Evolutionary conservation across 2,888 invertebrate species (phyloP).

Genomic region (Pherbina coryleti): DNA sequence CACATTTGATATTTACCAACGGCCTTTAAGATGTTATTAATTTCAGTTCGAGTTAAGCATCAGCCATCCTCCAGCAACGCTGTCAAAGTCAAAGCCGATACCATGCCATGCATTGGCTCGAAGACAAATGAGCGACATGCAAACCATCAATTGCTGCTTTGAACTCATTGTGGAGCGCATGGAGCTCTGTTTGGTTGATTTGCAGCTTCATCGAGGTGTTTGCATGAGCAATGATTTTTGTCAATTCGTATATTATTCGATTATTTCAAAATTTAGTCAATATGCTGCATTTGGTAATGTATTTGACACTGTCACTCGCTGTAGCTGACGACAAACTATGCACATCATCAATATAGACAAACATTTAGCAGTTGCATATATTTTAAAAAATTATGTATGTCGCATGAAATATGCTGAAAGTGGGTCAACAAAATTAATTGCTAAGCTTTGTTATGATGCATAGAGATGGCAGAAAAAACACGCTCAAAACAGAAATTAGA

Average conservation of each 20-base stretch:
- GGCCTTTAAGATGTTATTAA: constrained; percentile 47
- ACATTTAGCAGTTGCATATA: too few species aligned
- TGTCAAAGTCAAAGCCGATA: constrained; percentile 34
- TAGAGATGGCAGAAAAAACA: too few species aligned
- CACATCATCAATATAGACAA: too few species aligned
- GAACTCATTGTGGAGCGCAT: constrained; percentile 46
- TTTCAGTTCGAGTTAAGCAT: constrained; percentile 35
- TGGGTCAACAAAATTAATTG: too few species aligned
- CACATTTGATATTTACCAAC: constrained; percentile 13
- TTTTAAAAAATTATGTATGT: too few species aligned
- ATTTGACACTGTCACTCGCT: not conserved
- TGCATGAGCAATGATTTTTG: constrained; percentile 56
- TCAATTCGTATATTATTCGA: constrained; percentile 41
- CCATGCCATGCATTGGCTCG: constrained; percentile 53
- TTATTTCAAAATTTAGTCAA: not conserved
- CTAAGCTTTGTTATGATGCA: too few species aligned
- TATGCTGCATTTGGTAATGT: not conserved
- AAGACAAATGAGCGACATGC: constrained; percentile 67
- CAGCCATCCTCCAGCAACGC: constrained; percentile 22
- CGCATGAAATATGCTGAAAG: too few species aligned
- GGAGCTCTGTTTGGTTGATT: constrained; percentile 27
- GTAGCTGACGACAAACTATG: not conserved
- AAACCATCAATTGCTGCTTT: constrained; percentile 64
- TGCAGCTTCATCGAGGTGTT: constrained; percentile 50
- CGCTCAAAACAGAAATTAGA: too few species aligned